These are phyloP conservation scores for Linepithema humile DNA, from an alignment of 1,140 invertebrate genomes.

Conservation along the genomic window DNA sequence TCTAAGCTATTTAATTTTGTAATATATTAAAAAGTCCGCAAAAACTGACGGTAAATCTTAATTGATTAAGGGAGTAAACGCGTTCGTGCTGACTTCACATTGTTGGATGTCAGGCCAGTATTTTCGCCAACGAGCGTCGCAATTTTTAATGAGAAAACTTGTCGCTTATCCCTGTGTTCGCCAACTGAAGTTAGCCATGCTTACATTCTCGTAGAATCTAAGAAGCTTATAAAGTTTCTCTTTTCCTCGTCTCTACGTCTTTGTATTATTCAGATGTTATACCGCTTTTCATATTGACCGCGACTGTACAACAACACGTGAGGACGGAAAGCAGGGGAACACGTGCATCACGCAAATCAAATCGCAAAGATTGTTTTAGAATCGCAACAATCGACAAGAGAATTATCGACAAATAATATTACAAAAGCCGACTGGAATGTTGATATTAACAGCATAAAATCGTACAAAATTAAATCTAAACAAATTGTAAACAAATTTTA, in stretches of 20 bases:
- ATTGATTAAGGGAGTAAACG: constrained; percentile 9
- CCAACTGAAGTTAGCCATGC: background rate
- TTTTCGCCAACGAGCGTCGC: background rate
- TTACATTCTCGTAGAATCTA: background rate
- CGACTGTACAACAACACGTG: constrained; percentile 29
- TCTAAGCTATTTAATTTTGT: background rate
- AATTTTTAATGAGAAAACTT: constrained; percentile 32
- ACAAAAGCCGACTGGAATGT: background rate
- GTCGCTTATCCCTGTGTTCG: background rate
- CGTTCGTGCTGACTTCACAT: background rate
- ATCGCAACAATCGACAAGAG: background rate
- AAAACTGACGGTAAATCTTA: background rate
- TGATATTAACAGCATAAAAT: background rate
- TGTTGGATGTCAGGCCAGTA: background rate
- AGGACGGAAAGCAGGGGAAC: background rate
- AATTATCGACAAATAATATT: background rate
- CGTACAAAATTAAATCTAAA: too few species aligned
- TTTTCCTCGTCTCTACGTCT: background rate
- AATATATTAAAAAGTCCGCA: background rate
- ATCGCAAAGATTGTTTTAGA: constrained; percentile 6
- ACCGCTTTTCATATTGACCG: constrained; percentile 52
- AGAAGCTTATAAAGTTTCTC: background rate
- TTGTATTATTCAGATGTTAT: constrained; percentile 69
- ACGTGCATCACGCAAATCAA: background rate
- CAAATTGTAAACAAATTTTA: background rate